Percentiles rank a stretch among this genome's conserved stretches.
Conservation (phyloP, 2,888 invertebrate species). For the Xanthorhoe designata region DNA sequence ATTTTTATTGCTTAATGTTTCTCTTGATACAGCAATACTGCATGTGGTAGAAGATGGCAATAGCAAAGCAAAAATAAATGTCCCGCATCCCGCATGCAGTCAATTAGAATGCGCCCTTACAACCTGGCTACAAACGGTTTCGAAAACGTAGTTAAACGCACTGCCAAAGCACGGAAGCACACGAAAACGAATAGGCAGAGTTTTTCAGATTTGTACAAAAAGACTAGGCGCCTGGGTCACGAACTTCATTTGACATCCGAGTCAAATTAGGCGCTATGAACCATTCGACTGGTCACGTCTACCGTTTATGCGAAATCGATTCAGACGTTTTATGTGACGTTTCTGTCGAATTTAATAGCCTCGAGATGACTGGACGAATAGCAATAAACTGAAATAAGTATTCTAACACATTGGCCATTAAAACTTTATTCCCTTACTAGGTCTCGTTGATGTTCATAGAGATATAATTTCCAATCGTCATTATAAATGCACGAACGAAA, state of each 20-base stretch:
- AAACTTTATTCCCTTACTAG: slow-evolving; percentile 73
- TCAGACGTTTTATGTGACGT: slow-evolving; percentile 80
- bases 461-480: slow-evolving; percentile 31
- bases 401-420: slow-evolving; percentile 79
- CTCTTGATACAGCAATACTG: not conserved
- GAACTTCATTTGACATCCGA: slow-evolving; percentile 40
- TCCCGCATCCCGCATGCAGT: not conserved
- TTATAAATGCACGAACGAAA: slow-evolving; percentile 24
- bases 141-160: not conserved
- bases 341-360: slow-evolving; percentile 81
- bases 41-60: not conserved
- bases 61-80: not conserved
- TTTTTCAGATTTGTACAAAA: slow-evolving; percentile 3
- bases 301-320: slow-evolving; percentile 85
- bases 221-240: slow-evolving; percentile 6
- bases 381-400: slow-evolving; percentile 81
- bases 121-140: no score
- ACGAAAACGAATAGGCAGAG: not conserved
- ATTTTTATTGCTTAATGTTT: not conserved
- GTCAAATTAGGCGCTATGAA: slow-evolving; percentile 72
- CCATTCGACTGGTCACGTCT: slow-evolving; percentile 76
- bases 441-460: slow-evolving; percentile 47
- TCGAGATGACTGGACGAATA: slow-evolving; percentile 78
- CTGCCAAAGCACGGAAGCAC: not conserved
- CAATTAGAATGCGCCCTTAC: not conserved